Conservation (phyloP, 1,140 invertebrate genomes). For the Polypedilum pembai region DNA sequence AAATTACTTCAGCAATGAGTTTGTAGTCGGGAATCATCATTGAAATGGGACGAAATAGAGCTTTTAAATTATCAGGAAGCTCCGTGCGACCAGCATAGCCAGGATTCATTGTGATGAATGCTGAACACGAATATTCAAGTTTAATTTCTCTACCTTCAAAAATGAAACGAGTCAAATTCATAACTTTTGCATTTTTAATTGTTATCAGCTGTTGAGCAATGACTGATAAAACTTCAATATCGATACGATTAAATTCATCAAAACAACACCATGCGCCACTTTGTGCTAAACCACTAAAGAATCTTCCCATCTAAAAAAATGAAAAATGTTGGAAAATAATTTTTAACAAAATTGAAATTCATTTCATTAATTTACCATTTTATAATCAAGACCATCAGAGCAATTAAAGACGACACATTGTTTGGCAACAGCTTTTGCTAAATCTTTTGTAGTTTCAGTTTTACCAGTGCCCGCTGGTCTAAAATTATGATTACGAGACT, state of each 20-base stretch:
- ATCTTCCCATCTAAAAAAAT: slow-evolving; percentile 58
- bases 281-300: slow-evolving; percentile 78
- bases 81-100: slow-evolving; percentile 83
- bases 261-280: slow-evolving; percentile 89
- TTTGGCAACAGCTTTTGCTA: slow-evolving; percentile 77
- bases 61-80: slow-evolving; percentile 74
- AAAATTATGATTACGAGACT: no score
- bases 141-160: slow-evolving; percentile 87
- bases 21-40: slow-evolving; percentile 94
- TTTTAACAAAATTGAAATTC: background rate
- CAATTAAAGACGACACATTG: slow-evolving; percentile 90
- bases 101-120: slow-evolving; percentile 88
- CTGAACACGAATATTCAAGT: slow-evolving; percentile 73
- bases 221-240: slow-evolving; percentile 84
- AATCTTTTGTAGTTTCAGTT: slow-evolving; percentile 89
- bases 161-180: slow-evolving; percentile 59
- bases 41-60: slow-evolving; percentile 77
- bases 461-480: slow-evolving; percentile 75
- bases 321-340: background rate
- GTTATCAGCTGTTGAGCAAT: slow-evolving; percentile 77
- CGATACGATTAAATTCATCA: slow-evolving; percentile 86
- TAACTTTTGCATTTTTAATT: slow-evolving; percentile 65
- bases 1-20: slow-evolving; percentile 83
- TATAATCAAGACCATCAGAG: slow-evolving; percentile 73
- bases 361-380: slow-evolving; percentile 49